Base-by-base conservation (phyloP, 1,140 invertebrate genomes). In the Stenopsyche tienmushanensis region DNA sequence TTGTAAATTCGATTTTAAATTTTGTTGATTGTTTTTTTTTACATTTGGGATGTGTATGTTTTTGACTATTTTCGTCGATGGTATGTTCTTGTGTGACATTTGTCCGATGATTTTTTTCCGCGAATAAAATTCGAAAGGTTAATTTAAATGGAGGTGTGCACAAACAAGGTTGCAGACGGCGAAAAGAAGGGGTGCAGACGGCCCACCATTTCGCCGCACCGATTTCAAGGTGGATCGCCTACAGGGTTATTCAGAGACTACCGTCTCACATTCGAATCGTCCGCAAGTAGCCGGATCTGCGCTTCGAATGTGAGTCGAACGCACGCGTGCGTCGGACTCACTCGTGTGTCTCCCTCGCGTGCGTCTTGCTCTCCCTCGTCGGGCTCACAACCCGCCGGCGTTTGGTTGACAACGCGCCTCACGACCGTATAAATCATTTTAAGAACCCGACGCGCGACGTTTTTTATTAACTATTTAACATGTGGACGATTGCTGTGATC, bases 391-490 rank as follows among this genome's bases (percentile, higher is more conserved):
- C 62, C 58, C 50, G 59, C 52, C 55, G 64, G 64, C 47, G 25
- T 58, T 66, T 23, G 47, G 64, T 66, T 55, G 58, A 66, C 65
- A 66, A 62, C 59, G 52, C 65, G 59, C n/a, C 42, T n/a, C 23
- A 21, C 49, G 53, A 29, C 21, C 45, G 34, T 62, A 66, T 66
- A 66, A 66, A 66, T 66, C 65, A 66, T 55, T 62, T 66, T 62
- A 29, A 62, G 52, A 54, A 45, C 45, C 41, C 39, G 55, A 15
- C 44, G 44, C 44, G 29, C 29, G 29, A 34, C 29, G 29, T 13
- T 34, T 34, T 34, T 34, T 34, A 34, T 7, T 34, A 34, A 34
- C 29, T 7, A 34, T 7, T 7, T 62, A 45, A 23, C n/a, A n/a
- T n/a, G n/a, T n/a, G n/a, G n/a, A n/a, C n/a, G 34, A n/a, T n/a